Percentiles rank a stretch among this genome's conserved stretches.
Evolutionary conservation across 2,888 invertebrate species (phyloP).

Genomic region (Drosophila tripunctata): DNA sequence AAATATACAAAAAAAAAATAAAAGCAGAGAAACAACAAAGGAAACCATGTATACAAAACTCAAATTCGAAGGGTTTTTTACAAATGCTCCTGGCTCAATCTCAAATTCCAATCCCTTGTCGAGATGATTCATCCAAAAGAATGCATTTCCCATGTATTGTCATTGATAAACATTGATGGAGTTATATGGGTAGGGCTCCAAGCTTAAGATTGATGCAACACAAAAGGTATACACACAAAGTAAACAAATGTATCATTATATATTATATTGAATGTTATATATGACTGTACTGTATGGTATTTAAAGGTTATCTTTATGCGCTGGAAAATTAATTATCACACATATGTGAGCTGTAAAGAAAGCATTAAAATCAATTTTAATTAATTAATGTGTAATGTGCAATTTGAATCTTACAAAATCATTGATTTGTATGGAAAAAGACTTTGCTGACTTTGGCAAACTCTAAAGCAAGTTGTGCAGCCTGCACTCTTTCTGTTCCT

Average conservation of each 20-base stretch:
- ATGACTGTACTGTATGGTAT: too few relatives aligned
- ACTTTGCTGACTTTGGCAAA: not conserved
- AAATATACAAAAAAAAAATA: not conserved
- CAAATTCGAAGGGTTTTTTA: conserved; percentile 30
- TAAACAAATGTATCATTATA: conserved; percentile 6
- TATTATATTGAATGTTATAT: conserved; percentile 12
- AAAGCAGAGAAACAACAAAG: conserved; percentile 28
- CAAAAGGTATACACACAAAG: conserved; percentile 24
- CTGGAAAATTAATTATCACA: conserved; percentile 2
- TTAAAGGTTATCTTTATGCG: too few relatives aligned
- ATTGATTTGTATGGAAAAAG: not conserved
- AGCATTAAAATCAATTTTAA: not conserved
- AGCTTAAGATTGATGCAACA: conserved; percentile 38
- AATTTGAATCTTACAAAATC: not conserved
- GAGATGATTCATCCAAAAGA: conserved; percentile 47
- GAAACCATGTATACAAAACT: conserved; percentile 25
- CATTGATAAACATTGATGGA: conserved; percentile 44
- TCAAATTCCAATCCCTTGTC: too few relatives aligned
- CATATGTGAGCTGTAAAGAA: not conserved
- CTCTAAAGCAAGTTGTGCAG: not conserved
- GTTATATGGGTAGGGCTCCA: conserved; percentile 41
- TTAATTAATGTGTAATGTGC: too few relatives aligned
- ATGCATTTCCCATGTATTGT: conserved; percentile 50
- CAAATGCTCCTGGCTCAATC: conserved; percentile 1
- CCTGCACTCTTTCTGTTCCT: not conserved